Conservation (phyloP, 2,113 vertebrate genomes). For the Sylvia atricapilla region DNA sequence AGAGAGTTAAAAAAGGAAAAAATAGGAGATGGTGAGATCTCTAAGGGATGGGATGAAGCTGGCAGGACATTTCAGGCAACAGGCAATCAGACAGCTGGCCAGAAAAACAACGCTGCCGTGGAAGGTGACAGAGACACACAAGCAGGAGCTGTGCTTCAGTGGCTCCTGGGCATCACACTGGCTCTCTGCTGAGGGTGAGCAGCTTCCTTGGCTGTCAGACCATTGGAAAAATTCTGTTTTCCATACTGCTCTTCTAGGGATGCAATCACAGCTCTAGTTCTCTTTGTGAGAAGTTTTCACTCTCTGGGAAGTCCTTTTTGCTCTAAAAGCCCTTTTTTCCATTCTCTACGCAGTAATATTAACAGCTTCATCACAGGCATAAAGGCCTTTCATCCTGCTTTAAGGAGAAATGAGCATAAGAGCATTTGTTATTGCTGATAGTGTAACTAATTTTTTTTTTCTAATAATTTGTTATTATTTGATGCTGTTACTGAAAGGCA, state of each 20-base stretch:
- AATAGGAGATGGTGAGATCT: neutral
- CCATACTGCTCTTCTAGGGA: neutral
- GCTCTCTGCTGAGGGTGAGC: neutral
- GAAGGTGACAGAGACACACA: neutral
- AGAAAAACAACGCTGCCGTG: accelerated
- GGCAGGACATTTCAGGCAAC: neutral
- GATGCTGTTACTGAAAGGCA: neutral
- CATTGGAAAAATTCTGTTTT: neutral
- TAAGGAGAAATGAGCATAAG: neutral
- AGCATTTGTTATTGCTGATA: neutral
- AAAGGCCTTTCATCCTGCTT: neutral
- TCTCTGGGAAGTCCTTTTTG: neutral
- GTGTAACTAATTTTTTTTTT: neutral
- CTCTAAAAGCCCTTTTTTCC: neutral
- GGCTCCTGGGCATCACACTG: neutral
- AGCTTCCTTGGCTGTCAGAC: neutral
- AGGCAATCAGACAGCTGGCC: neutral
- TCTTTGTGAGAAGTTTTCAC: neutral
- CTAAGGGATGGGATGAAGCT: neutral
- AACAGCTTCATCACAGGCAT: neutral
- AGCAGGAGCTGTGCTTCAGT: neutral
- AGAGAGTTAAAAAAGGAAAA: neutral
- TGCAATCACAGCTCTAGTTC: neutral
- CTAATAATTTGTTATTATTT: neutral
- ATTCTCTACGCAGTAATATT: neutral